A percentile compares a stretch with the other conserved stretches of the same genome.
Evolutionary conservation across 2,797 vertebrate genomes (phyloP).

Genomic region (Cichlasoma orientale): DNA sequence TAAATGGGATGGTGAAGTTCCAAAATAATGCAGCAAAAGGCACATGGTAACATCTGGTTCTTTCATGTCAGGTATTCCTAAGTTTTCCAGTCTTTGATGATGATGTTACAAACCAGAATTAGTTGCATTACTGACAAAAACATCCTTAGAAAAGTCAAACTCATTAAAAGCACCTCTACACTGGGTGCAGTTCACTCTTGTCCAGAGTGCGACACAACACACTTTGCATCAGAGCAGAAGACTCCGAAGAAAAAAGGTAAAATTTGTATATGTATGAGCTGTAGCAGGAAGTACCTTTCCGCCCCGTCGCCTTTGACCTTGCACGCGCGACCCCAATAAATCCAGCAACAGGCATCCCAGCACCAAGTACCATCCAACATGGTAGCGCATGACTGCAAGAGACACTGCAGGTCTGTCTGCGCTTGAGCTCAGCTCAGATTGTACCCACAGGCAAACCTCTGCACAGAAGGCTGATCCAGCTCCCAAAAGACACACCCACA

Average conservation of each 20-base stretch:
- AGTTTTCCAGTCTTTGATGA: neutral
- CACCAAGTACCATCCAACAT: constrained; percentile 63
- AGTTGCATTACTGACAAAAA: neutral
- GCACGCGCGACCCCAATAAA: constrained; percentile 52
- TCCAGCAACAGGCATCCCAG: constrained; percentile 73
- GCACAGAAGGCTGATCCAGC: constrained; percentile 52
- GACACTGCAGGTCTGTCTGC: constrained; percentile 43
- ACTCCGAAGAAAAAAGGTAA: neutral
- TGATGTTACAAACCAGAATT: neutral
- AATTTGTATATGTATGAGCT: neutral
- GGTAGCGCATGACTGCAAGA: constrained; percentile 70
- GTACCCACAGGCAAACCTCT: constrained; percentile 44
- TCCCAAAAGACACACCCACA: constrained; percentile 65
- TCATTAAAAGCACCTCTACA: neutral
- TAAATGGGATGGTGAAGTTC: neutral
- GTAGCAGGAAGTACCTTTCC: constrained; percentile 63
- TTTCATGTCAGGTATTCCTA: too few species aligned
- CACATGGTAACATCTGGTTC: too few species aligned
- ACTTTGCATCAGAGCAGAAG: neutral
- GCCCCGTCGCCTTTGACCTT: constrained; percentile 45
- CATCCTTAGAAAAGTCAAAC: neutral
- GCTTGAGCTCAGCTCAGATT: constrained; percentile 40
- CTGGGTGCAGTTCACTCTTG: neutral
- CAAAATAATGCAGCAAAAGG: too few species aligned
- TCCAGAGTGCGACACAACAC: neutral